Conservation (phyloP, 64 coral and sea anemone species). For the Catalaphyllia jardinei region DNA sequence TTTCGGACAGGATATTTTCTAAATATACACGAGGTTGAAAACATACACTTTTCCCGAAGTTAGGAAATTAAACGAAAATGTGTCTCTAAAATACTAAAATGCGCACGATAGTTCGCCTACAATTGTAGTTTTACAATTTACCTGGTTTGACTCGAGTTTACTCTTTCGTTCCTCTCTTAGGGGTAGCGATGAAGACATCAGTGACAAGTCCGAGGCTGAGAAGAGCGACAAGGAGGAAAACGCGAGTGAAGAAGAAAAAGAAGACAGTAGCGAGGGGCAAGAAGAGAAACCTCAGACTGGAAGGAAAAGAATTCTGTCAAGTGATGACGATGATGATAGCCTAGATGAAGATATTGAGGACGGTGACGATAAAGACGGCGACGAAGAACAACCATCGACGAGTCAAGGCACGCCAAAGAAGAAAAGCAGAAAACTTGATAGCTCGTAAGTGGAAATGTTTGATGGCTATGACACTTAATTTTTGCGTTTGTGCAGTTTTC, state of each 20-base stretch:
- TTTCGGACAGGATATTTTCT: too few species aligned
- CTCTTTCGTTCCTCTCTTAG: neutral
- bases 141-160: too few species aligned
- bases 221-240: constrained; percentile 40
- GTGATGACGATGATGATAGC: constrained; percentile 40
- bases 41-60: too few species aligned
- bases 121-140: too few species aligned
- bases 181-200: constrained; percentile 47
- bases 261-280: neutral
- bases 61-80: too few species aligned
- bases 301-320: constrained; percentile 48
- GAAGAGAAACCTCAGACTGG: constrained; percentile 21
- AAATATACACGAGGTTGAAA: too few species aligned
- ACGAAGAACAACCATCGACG: constrained; percentile 5
- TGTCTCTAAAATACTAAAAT: too few species aligned
- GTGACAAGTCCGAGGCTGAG: constrained; percentile 24
- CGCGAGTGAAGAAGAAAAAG: neutral
- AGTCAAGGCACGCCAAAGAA: constrained; percentile 54
- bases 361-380: constrained; percentile 7
- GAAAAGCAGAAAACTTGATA: constrained; percentile 55
- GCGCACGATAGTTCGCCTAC: too few species aligned
- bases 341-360: constrained; percentile 16
- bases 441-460: constrained; percentile 58
- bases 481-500: too few species aligned
- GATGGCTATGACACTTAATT: neutral